Conservation (phyloP, 2,113 vertebrate species). For the Stegostoma tigrinum region DNA sequence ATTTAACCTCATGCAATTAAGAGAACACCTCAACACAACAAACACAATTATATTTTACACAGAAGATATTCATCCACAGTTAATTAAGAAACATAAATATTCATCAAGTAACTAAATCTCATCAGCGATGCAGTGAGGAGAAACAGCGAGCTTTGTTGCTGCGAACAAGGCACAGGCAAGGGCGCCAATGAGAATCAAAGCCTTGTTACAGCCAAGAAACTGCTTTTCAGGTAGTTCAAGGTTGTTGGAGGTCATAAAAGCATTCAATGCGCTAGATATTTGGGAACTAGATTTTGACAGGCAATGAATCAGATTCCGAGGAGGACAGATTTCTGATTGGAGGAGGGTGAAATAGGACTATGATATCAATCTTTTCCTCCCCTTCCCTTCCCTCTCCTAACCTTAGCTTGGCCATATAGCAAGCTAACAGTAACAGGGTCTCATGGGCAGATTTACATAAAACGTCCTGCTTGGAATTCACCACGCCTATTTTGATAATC, state of each 20-base stretch:
- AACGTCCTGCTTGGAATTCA: background rate
- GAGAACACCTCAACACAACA: conserved; percentile 9
- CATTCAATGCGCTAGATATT: background rate
- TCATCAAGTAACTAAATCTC: background rate
- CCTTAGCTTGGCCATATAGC: background rate
- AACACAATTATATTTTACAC: background rate
- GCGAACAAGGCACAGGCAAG: background rate
- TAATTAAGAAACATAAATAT: conserved; percentile 6
- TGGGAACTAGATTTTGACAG: background rate
- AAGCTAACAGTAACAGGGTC: background rate
- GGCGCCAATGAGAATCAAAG: background rate
- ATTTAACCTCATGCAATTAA: conserved; percentile 30
- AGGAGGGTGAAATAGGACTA: background rate
- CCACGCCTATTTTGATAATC: background rate
- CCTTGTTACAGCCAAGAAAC: background rate
- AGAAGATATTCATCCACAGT: background rate
- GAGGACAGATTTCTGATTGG: background rate
- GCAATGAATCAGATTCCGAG: background rate
- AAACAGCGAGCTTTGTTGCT: background rate
- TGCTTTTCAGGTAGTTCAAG: background rate
- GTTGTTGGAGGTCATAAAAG: background rate
- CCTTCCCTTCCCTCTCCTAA: background rate
- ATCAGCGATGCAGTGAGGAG: background rate
- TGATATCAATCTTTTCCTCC: background rate
- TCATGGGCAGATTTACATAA: background rate